Percentiles rank a stretch among this genome's conserved stretches.
phyloP scores from a whole-genome alignment of 2,888 invertebrate species.

The Magallana nippona region DNA sequence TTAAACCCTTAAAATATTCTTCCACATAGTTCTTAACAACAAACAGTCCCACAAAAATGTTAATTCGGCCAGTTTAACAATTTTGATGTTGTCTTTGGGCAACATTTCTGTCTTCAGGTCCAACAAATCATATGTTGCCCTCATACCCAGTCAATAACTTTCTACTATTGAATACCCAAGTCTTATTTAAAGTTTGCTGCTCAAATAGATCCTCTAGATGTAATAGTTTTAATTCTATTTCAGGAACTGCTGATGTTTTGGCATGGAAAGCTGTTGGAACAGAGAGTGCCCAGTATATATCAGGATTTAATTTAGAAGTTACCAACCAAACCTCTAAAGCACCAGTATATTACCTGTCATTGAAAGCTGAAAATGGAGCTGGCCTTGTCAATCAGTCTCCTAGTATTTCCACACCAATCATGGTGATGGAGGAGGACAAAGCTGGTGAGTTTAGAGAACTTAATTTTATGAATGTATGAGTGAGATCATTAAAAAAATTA shows the following conservation, averaged over 20 bases:
- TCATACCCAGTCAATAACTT: no score
- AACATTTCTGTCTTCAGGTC: no score
- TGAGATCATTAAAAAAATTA: neutral
- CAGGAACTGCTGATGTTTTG: constrained; percentile 42
- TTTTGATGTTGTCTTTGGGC: no score
- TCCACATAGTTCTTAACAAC: no score
- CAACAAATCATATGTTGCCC: no score
- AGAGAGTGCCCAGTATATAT: constrained; percentile 50
- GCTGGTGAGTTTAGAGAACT: constrained; percentile 55
- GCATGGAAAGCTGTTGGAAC: constrained; percentile 37
- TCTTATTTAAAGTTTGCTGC: no score
- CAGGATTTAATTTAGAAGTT: constrained; percentile 48
- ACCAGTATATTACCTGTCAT: constrained; percentile 66
- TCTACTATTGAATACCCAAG: no score
- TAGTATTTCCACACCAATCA: constrained; percentile 58
- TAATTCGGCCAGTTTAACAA: no score
- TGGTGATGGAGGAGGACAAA: constrained; percentile 64
- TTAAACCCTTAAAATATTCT: no score
- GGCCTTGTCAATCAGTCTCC: constrained; percentile 51
- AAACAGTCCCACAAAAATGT: no score
- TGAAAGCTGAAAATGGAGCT: constrained; percentile 65
- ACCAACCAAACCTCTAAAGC: constrained; percentile 42
- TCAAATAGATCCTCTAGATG: neutral
- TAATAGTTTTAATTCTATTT: constrained; percentile 1
- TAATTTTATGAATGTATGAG: neutral